Base-by-base conservation (phyloP, 2,888 invertebrate species). In the Diarsia mendica region DNA sequence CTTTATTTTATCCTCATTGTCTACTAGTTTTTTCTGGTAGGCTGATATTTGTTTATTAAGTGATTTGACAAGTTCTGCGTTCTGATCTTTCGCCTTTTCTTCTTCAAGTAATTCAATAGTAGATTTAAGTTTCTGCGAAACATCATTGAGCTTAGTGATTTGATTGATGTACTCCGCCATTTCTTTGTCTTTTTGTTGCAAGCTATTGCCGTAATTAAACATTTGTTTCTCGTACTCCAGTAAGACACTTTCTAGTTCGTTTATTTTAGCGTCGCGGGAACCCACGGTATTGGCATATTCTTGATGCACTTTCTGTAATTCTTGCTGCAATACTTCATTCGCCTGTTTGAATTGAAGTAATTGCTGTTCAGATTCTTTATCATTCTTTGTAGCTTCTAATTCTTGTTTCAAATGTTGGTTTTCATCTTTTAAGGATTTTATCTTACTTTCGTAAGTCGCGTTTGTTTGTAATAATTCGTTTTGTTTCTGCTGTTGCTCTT, bases 21-120 rank as follows among this genome's bases (percentile, higher is more conserved):
- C 96, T 63, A 89, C 67, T 48, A 96, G 84, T 77, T 95, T 94
- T 79, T 95, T 96, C 77, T 96, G 95, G 83, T 95, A 94, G 11
- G 88, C 90, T 9, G 93, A 85, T 78, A 97, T 95, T 93, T 97
- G 97, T 85, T 96, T 96, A 88, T 97, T 97, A 48, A 97, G 94
- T 9, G 96, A 94, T 88, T 96, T 94, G 4, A 97, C 91, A 80
- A 97, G 92, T 79, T 97, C 95, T 48, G 94, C 93, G 88, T 97
- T 97, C 86, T 96, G 95, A 86, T 96, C 95, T 89, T 95, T 96
- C 20, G 94, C 90, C 84, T 96, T 96, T 85, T 96, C 96, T 88
- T 96, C 95, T 89, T 96, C 96, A 44, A 96, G 92, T 84, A 94
- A 81, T 85, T 96, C 95, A 82, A 96, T 92, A n/a, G 96, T 96